Conservation (phyloP, 2,888 invertebrate species). For the Drosophila ezoana region DNA sequence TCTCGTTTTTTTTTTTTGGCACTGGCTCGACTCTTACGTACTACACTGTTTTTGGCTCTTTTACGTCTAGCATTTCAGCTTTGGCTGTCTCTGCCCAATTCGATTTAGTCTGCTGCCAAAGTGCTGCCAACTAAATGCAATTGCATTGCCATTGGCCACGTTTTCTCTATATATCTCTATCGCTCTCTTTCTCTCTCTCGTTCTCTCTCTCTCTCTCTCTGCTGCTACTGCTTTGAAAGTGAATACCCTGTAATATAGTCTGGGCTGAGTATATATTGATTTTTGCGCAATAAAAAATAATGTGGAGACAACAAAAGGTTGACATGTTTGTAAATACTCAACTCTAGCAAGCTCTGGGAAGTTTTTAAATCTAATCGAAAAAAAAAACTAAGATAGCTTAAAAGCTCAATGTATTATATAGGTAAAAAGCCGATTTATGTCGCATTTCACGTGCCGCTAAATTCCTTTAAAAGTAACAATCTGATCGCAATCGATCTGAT, state of each 20-base stretch:
- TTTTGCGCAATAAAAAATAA: too few species aligned
- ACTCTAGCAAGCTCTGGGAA: too few species aligned
- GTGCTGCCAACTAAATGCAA: slow-evolving; percentile 75
- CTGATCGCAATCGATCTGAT: too few species aligned
- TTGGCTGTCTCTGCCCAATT: slow-evolving; percentile 63
- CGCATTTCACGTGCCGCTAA: too few species aligned
- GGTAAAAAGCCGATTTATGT: too few species aligned
- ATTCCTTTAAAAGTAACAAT: too few species aligned
- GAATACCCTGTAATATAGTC: slow-evolving; percentile 1
- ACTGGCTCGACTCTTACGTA: slow-evolving; percentile 25
- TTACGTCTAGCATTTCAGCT: slow-evolving; percentile 37
- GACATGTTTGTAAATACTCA: too few species aligned
- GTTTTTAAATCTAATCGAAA: too few species aligned
- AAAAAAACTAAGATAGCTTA: too few species aligned
- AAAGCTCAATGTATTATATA: too few species aligned
- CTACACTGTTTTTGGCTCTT: slow-evolving; percentile 37
- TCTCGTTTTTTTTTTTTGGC: slow-evolving; percentile 12
- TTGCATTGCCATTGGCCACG: slow-evolving; percentile 61
- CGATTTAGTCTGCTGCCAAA: slow-evolving; percentile 68
- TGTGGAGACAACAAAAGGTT: too few species aligned
- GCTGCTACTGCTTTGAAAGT: background rate
- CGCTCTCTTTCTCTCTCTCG: slow-evolving; percentile 1
- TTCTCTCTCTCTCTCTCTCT: slow-evolving; percentile 8
- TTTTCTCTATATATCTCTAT: background rate
- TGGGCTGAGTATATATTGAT: background rate